Evolutionary conservation across 2,113 vertebrate species (phyloP), one percentile per base, ranked within the genome.

Genomic region (Cephalopterus ornatus): DNA sequence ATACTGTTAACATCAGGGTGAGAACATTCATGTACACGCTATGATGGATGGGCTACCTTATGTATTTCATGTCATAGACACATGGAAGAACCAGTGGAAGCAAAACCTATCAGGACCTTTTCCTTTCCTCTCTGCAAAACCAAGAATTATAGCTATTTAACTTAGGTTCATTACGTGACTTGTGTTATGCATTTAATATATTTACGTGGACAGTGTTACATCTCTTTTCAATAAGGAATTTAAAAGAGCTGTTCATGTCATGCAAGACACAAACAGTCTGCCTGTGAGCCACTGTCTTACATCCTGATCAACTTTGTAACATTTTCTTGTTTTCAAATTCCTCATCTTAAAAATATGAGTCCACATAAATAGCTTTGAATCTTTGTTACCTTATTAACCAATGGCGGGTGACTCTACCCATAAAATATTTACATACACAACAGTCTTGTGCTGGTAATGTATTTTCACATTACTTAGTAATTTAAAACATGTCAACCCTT

Each of bases 401-500:
- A 14, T 47, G 26, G 22, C 0, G 5, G 8, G 76, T 89, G 94
- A 97, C 81, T 89, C 77, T 93, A 76, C 44, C 47, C 83, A 65
- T 75, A 68, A 97, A 95, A 58, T 92, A 93, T 97, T 97, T 95
- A 90, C 87, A 80, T 41, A 89, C 84, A 90, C 62, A 94, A 77
- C 92, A 89, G 79, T 87, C 89, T 79, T 92, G 82, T 82, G 47
- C 59, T 92, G 32, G 74, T 68, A 78, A 97, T 88, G 66, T 93
- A 76, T 96, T 97, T 96, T 97, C 92, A 86, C 90, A 94, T 95
- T 95, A 75, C 78, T 94, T 80, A 96, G 89, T 92, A 80, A 97
- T 94, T 96, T 96, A 89, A 97, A 95, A 96, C 73, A 93, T 62
- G 92, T 81, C 89, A 94, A 50, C 68, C 70, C 76, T 89, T 96